phyloP scores from a whole-genome alignment of 1,140 invertebrate genomes.

The Zophobas morio region DNA sequence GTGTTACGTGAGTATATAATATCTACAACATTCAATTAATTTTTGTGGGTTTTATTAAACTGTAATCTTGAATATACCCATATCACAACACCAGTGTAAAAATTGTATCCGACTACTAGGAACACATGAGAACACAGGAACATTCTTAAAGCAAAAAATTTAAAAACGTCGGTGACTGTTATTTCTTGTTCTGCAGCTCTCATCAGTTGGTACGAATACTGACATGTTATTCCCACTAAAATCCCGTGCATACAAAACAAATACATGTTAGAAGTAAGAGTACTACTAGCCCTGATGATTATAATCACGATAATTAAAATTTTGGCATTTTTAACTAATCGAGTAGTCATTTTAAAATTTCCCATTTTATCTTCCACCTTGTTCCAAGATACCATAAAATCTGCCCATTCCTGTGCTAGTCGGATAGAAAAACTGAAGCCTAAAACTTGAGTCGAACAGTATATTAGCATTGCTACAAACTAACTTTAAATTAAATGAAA shows the following conservation, averaged over 20 bases:
- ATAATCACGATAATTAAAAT: background rate
- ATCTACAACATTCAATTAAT: background rate
- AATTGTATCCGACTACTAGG: background rate
- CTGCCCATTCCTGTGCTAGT: constrained; percentile 51
- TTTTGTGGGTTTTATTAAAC: background rate
- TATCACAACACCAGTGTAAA: background rate
- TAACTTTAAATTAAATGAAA: background rate
- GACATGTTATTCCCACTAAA: background rate
- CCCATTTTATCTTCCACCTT: constrained; percentile 51
- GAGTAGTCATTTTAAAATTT: constrained; percentile 22
- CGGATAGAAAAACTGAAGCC: background rate
- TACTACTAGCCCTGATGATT: background rate
- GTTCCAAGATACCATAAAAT: constrained; percentile 51
- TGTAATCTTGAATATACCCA: background rate
- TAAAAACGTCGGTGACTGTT: background rate
- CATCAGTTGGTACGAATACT: background rate
- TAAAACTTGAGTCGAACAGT: background rate
- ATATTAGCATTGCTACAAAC: background rate
- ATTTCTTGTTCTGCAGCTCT: background rate
- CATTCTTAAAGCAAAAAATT: background rate
- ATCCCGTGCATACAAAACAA: background rate
- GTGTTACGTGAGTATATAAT: background rate
- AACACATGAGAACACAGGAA: constrained; percentile 2
- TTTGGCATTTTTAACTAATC: background rate
- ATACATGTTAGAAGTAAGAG: background rate